Evolutionary conservation across 1,140 invertebrate genomes (phyloP), one percentile per base, ranked within the genome.

Genomic region (Pteromalus puparum): DNA sequence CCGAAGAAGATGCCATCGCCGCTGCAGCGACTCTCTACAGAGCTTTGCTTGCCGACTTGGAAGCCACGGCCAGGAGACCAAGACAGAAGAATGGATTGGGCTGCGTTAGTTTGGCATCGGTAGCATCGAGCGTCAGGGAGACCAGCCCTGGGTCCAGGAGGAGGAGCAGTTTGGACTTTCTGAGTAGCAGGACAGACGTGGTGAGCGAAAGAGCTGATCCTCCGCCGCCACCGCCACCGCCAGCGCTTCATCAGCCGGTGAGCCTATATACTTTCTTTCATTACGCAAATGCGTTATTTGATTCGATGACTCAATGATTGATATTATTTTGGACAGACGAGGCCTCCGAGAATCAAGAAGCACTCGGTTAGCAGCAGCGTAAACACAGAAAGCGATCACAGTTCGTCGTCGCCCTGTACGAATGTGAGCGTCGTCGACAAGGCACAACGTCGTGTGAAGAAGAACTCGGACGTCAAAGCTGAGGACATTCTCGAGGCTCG

Each of bases 1-100:
- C 94, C 87, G 96, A 97, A 18, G 97, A 98, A 92, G 97, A 98
- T 90, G 97, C 97, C 30, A 96, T 98, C 42, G 97, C 97, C 0
- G 97, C 98, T 82, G 97, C 97, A 1, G 97, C 97, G 10, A 98
- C 97, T 77, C 93, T 98, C 72, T 98, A 98, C 91, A 96, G 97
- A 90, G 97, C 97, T 0, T 92, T 98, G 75, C 95, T 98, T 91
- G 95, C 96, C 34, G 96, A 97, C 90, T 95, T 98, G 93, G 95
- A 95, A 85, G 92, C 92, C 12, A 83, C 68, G n/a, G 30, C 93
- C n/a, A 90, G 92, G 91, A 90, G 90, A 90, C 91, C 94, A 92
- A 75, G 95, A 93, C 90, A 96, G 94, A 88, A 94, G 91, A 96
- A 96, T 85, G 96, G 96, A 21, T 93, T 96, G 13, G 95, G 95